Evolutionary conservation across 1,140 invertebrate genomes (phyloP), one percentile per base, ranked within the genome.

Genomic region (Helicoverpa zea): DNA sequence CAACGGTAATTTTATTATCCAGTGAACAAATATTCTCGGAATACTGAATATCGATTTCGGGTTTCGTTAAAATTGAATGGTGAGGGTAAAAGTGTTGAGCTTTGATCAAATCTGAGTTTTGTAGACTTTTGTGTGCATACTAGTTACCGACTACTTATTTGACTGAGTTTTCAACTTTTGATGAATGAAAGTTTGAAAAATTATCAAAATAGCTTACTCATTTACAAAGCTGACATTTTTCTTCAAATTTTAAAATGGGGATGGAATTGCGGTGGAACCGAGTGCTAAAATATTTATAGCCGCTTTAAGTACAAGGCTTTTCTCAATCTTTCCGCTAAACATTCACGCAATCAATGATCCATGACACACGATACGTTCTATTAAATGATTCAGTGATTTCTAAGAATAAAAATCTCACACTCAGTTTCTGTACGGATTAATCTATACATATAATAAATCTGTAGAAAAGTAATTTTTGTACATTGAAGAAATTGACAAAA

Each of bases 1-100:
- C 49, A 64, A 23, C 43, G 29, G 75, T 78, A 68, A 78, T 78
- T 78, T 78, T 78, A 78, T 78, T 78, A 78, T 68, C 63, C 76
- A 5, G 30, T 51, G 64, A 51, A 23, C 63, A 78, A 78, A 78
- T 66, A 78, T 68, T 68, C 61, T 16, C 13, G 47, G 76, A 43
- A 43, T 18, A 64, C 29, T 16, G 61, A 18, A 43, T 16, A 54
- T 78, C 29, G 49, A 56, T 66, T 47, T 35, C 59, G 14, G 16
- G 18, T n/a, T n/a, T 43, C 43, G 18, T 68, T 51, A 23, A 18
- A 51, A 68, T 68, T 51, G 64, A 68, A 51, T 49, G 61, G 12
- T 43, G 14, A 1, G 30, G 35, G 10, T 35, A 64, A 35, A 10
- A 18, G 18, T 58, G 56, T 58, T 58, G 16, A 18, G 16, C 16